phyloP scores from a whole-genome alignment of 2,888 invertebrate genomes.

The Pasiphila rectangulata region DNA sequence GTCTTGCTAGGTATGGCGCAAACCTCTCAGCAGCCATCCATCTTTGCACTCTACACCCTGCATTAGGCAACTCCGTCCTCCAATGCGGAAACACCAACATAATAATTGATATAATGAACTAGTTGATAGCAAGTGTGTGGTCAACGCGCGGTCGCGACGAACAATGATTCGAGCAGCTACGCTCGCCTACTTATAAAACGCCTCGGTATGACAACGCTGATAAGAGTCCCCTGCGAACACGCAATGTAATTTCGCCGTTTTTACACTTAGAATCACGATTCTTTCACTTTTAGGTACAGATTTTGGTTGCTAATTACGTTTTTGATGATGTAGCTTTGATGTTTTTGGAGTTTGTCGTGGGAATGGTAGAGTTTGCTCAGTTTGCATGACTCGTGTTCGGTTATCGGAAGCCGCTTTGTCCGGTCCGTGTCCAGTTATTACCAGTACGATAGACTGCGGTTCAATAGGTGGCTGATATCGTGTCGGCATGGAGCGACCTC shows the following conservation, averaged over 20 bases:
- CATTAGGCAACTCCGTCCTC: constrained; percentile 57
- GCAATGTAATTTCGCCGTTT: constrained; percentile 17
- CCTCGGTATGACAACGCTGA: constrained; percentile 69
- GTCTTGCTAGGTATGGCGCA: constrained; percentile 68
- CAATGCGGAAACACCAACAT: constrained; percentile 76
- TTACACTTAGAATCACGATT: neutral
- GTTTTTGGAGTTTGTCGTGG: too few relatives aligned
- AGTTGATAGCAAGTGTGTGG: constrained; percentile 37
- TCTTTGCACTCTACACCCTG: constrained; percentile 61
- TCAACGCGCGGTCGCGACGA: constrained; percentile 61
- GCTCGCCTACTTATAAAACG: constrained; percentile 73
- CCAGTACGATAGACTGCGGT: constrained; percentile 79
- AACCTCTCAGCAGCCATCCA: constrained; percentile 74
- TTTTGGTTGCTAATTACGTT: neutral
- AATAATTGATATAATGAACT: constrained; percentile 18
- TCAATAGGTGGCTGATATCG: constrained; percentile 82
- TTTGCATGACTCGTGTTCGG: constrained; percentile 30
- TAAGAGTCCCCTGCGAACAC: constrained; percentile 77
- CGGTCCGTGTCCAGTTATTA: constrained; percentile 79
- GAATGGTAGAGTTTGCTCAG: constrained; percentile 8
- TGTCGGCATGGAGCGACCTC: constrained; percentile 71
- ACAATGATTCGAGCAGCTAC: constrained; percentile 62
- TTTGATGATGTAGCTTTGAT: too few relatives aligned
- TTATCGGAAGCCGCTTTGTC: constrained; percentile 74
- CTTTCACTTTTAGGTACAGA: neutral